A percentile compares a stretch with the other conserved stretches of the same genome.
phyloP scores from a whole-genome alignment of 2,888 invertebrate species.

The Synergus gifuensis region DNA sequence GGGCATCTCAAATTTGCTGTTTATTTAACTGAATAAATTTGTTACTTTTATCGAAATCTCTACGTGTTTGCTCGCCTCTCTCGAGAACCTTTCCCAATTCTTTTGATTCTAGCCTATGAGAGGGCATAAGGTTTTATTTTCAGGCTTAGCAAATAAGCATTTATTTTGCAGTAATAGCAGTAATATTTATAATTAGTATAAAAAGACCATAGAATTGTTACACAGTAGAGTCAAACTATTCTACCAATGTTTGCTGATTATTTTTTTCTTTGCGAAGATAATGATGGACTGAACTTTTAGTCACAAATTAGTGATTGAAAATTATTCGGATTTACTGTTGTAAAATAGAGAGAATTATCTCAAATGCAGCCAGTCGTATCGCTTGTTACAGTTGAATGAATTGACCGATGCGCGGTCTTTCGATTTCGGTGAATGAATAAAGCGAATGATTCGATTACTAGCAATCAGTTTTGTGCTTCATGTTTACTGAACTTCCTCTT shows the following conservation, averaged over 20 bases:
- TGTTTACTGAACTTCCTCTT: conserved; percentile 49
- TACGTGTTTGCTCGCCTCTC: too few relatives aligned
- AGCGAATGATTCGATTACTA: conserved; percentile 56
- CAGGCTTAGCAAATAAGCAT: too few relatives aligned
- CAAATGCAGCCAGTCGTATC: conserved; percentile 21
- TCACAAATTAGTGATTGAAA: not conserved
- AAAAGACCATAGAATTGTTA: too few relatives aligned
- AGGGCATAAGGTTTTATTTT: too few relatives aligned
- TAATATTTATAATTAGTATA: too few relatives aligned
- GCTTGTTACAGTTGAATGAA: conserved; percentile 47
- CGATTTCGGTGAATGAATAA: conserved; percentile 51
- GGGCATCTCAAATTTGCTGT: too few relatives aligned
- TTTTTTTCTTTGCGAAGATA: not conserved
- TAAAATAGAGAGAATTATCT: conserved; percentile 17
- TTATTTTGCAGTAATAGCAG: too few relatives aligned
- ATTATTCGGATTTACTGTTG: not conserved
- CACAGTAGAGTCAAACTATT: not conserved
- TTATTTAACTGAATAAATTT: too few relatives aligned
- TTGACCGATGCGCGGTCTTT: conserved; percentile 44
- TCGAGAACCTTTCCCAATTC: too few relatives aligned
- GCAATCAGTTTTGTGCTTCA: conserved; percentile 54
- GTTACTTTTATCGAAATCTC: too few relatives aligned
- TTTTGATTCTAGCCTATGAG: too few relatives aligned
- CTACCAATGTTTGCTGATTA: not conserved
- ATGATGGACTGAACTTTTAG: not conserved